Evolutionary conservation across 2,113 vertebrate species (phyloP).

Genomic region (Tachysurus fulvidraco): DNA sequence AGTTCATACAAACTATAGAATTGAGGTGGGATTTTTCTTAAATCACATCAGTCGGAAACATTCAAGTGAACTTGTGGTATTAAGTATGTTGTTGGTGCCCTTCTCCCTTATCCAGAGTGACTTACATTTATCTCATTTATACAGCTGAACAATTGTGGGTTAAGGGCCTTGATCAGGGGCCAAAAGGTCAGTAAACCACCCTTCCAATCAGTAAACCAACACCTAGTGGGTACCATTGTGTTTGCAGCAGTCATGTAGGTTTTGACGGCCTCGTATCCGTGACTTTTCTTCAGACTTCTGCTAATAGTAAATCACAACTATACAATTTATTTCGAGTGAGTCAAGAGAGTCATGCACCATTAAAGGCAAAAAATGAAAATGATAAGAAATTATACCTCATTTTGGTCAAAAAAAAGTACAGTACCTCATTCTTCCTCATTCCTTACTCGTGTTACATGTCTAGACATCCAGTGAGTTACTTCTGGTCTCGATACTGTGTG

Average conservation of each 20-base stretch:
- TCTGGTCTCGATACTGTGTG: not conserved
- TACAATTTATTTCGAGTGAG: not conserved
- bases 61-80: not conserved
- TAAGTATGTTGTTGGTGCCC: not conserved
- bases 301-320: not conserved
- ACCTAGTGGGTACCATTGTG: no score
- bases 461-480: not conserved
- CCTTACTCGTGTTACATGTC: slow-evolving; percentile 17
- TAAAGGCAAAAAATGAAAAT: not conserved
- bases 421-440: not conserved
- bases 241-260: not conserved
- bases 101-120: not conserved
- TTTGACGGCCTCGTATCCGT: no score
- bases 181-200: no score
- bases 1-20: not conserved
- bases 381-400: not conserved
- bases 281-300: no score
- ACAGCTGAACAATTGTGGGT: no score
- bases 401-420: not conserved
- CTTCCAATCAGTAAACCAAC: no score
- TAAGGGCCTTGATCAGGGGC: no score
- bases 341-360: not conserved
- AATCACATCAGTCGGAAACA: not conserved
- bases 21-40: no score
- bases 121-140: no score